Percentiles rank a stretch among this genome's conserved stretches.
These are phyloP conservation scores for Buathra laborator DNA, from an alignment of 2,888 invertebrate genomes.

Conservation along the genomic window DNA sequence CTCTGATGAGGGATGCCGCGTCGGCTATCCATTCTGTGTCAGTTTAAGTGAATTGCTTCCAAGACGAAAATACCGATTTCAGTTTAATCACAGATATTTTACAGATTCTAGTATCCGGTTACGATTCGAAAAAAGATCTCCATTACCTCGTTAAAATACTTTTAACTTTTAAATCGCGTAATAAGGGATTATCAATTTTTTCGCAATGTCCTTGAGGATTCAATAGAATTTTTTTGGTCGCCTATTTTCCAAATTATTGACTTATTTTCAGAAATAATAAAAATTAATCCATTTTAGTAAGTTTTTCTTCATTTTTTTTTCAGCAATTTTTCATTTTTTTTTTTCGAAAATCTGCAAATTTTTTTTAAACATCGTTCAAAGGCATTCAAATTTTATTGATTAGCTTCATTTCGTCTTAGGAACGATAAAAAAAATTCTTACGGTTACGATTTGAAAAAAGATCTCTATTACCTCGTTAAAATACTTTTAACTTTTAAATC, in stretches of 20 bases:
- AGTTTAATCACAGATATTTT: slow-evolving; percentile 1
- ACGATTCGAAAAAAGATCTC: neutral
- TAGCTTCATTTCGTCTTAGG: no score
- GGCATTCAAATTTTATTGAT: no score
- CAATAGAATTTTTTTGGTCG: no score
- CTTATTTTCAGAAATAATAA: no score
- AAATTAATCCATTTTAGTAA: no score
- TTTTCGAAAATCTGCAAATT: no score
- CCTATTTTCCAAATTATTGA: no score
- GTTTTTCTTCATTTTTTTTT: no score
- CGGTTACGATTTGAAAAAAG: neutral
- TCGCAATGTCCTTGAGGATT: no score
- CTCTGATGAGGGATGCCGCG: slow-evolving; percentile 48
- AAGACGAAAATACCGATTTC: neutral
- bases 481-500: neutral
- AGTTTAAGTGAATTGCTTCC: slow-evolving; percentile 37
- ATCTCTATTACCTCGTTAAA: neutral
- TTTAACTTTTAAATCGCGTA: neutral
- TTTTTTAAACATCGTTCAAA: no score
- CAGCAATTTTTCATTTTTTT: no score
- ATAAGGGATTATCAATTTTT: neutral
- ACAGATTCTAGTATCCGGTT: neutral
- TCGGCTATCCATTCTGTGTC: slow-evolving; percentile 44
- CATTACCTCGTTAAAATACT: neutral
- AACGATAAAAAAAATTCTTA: no score